A percentile compares a stretch with the other conserved stretches of the same genome.
Evolutionary conservation across 2,113 vertebrate species (phyloP).

Genomic region (Camelus bactrianus): DNA sequence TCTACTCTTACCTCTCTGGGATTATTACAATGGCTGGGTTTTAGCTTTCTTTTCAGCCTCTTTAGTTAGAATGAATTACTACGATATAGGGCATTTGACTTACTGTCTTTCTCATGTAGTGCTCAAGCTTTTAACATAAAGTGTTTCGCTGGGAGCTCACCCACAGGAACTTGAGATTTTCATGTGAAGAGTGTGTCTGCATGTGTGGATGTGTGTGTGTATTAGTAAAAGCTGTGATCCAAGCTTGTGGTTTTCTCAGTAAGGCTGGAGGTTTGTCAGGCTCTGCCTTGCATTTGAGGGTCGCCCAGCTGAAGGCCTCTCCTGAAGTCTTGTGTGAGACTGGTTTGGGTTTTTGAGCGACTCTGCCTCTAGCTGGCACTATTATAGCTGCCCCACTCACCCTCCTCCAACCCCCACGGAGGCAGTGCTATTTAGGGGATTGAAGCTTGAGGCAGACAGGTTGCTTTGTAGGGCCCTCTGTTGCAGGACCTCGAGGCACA

Average conservation of each 20-base stretch:
- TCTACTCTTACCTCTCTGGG: neutral
- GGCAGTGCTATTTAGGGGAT: neutral
- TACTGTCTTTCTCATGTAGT: neutral
- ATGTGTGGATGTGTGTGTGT: neutral
- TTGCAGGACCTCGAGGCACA: neutral
- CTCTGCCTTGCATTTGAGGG: neutral
- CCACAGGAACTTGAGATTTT: neutral
- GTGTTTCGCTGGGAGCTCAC: neutral
- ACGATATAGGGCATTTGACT: neutral
- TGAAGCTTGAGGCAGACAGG: neutral
- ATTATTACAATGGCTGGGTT: neutral
- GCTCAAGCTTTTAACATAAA: neutral
- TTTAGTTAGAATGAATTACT: neutral
- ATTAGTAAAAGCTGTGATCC: neutral
- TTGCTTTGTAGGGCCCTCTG: neutral
- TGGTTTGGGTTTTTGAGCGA: neutral
- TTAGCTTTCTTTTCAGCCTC: neutral
- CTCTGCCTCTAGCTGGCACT: neutral
- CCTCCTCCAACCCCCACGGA: fast-evolving
- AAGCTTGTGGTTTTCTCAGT: neutral
- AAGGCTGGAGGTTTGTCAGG: neutral
- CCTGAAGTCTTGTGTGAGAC: neutral
- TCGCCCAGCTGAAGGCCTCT: neutral
- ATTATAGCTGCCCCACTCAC: too few relatives aligned
- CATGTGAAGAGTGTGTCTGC: neutral